A percentile compares a stretch with the other conserved stretches of the same genome.
These are phyloP conservation scores for Tyrannus savana DNA, from an alignment of 2,113 vertebrate species.

Conservation along the genomic window DNA sequence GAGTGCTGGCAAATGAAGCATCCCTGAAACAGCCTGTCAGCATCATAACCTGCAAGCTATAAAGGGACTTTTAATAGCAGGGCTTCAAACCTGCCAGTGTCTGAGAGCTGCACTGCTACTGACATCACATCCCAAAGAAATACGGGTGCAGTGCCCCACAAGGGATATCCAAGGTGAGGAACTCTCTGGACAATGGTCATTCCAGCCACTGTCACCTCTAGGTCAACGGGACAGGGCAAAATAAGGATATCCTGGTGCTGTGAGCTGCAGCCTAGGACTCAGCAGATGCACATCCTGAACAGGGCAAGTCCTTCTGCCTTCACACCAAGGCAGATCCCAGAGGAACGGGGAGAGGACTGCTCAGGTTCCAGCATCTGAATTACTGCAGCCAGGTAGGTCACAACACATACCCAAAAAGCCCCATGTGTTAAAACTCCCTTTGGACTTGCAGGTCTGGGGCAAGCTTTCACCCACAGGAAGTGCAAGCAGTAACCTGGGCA, in stretches of 20 bases:
- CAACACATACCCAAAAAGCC: not conserved
- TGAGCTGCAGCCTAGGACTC: not conserved
- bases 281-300: not conserved
- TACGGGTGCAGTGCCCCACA: not conserved
- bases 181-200: not conserved
- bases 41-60: not conserved
- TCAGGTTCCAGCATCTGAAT: not conserved
- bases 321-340: no score
- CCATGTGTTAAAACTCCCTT: not conserved
- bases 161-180: not conserved
- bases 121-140: not conserved
- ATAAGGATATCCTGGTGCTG: not conserved
- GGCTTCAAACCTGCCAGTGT: not conserved
- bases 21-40: slow-evolving; percentile 15
- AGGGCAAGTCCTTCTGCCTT: not conserved
- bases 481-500: not conserved
- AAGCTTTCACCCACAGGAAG: not conserved
- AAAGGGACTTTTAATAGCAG: not conserved
- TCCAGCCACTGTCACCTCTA: not conserved
- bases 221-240: not conserved
- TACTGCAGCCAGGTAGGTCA: not conserved
- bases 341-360: not conserved
- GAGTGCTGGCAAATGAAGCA: not conserved
- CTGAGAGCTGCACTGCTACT: not conserved
- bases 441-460: not conserved